Conservation (phyloP, 2,797 vertebrate species). For the Petrocephalus schoutedeni region DNA sequence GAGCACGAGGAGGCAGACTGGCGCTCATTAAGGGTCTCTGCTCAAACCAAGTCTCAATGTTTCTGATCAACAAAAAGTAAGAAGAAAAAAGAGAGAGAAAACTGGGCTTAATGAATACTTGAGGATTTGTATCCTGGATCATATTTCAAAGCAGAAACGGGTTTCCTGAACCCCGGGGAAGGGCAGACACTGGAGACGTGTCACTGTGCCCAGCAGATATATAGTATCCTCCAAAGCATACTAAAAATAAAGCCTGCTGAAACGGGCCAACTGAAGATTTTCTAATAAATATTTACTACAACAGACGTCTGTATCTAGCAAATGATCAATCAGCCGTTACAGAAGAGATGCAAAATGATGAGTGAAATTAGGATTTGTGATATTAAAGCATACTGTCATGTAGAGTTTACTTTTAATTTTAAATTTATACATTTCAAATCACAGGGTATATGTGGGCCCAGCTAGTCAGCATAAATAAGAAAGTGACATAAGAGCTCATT, state of each 20-base stretch:
- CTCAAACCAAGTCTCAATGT: not conserved
- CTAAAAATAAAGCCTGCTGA: conserved; percentile 22
- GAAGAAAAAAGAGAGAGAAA: not conserved
- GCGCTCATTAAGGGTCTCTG: not conserved
- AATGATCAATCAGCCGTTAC: not conserved
- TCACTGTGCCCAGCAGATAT: not conserved
- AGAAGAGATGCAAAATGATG: not conserved
- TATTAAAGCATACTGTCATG: not conserved
- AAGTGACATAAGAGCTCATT: not conserved
- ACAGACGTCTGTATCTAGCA: not conserved
- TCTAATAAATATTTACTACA: not conserved
- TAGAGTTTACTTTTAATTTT: not conserved
- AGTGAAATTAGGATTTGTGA: not conserved
- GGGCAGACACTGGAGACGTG: not conserved
- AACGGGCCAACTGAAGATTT: not conserved
- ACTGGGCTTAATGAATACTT: not conserved
- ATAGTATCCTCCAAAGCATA: conserved; percentile 18
- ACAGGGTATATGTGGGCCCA: not conserved
- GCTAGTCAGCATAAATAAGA: not conserved
- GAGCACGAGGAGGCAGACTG: conserved; percentile 22
- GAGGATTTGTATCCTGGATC: not conserved
- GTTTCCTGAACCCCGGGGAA: not conserved
- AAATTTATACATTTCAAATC: not conserved
- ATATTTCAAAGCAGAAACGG: conserved; percentile 11
- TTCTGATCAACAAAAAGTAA: not conserved